phyloP scores from a whole-genome alignment of 2,113 vertebrate species.

The Cyphomyrus discorhynchus region DNA sequence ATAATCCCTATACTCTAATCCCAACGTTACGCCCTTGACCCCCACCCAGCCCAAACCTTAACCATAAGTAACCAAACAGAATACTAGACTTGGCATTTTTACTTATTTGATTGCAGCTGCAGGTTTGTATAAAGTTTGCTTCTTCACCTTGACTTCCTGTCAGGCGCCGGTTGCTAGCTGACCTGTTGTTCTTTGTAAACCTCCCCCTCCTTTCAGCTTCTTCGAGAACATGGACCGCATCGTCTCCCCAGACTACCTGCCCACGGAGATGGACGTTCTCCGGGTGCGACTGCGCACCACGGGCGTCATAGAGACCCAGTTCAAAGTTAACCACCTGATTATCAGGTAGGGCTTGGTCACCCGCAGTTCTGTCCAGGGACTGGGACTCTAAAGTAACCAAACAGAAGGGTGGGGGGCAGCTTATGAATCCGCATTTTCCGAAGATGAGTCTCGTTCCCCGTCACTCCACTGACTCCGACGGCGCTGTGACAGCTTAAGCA shows the following conservation, averaged over 20 bases:
- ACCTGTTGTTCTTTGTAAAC: not conserved
- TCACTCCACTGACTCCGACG: not conserved
- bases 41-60: too few species aligned
- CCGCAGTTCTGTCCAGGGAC: not conserved
- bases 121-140: not conserved
- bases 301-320: slow-evolving; percentile 62
- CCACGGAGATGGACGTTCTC: slow-evolving; percentile 56
- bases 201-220: slow-evolving; percentile 44
- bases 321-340: slow-evolving; percentile 46
- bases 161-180: not conserved
- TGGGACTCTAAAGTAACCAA: not conserved
- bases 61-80: too few species aligned
- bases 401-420: not conserved
- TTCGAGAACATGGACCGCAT: slow-evolving; percentile 61
- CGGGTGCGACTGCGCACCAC: slow-evolving; percentile 59
- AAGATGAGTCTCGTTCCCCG: not conserved
- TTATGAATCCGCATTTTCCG: not conserved
- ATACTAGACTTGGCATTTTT: too few species aligned
- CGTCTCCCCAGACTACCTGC: slow-evolving; percentile 55
- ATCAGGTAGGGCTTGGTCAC: slow-evolving; percentile 47
- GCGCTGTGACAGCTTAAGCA: not conserved
- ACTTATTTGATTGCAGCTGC: too few species aligned
- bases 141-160: not conserved
- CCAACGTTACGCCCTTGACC: too few species aligned
- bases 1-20: too few species aligned